phyloP scores from a whole-genome alignment of 2,888 invertebrate genomes.

The Perizoma flavofasciatum region DNA sequence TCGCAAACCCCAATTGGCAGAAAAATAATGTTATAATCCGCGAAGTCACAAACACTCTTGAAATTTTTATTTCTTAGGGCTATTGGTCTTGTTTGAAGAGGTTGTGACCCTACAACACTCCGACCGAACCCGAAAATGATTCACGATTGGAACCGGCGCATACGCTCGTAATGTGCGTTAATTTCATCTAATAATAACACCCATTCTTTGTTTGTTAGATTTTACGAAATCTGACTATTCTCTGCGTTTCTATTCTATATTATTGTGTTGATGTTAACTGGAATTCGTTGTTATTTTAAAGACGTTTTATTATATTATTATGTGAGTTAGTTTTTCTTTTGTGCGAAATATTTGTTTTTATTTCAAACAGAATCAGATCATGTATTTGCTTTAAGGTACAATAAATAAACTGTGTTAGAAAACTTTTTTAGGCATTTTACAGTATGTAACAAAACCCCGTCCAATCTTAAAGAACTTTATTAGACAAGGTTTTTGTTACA shows the following conservation, averaged over 20 bases:
- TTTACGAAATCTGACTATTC: constrained; percentile 71
- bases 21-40: too few species aligned
- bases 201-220: constrained; percentile 78
- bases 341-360: constrained; percentile 9
- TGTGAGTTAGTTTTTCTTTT: constrained; percentile 38
- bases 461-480: too few species aligned
- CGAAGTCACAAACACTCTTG: too few species aligned
- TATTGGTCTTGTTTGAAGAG: too few species aligned
- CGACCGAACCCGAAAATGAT: constrained; percentile 59
- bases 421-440: too few species aligned
- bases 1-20: too few species aligned
- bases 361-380: too few species aligned
- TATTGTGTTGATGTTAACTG: constrained; percentile 45
- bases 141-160: constrained; percentile 70
- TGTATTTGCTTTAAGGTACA: too few species aligned
- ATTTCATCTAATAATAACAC: constrained; percentile 82
- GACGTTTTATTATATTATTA: constrained; percentile 35
- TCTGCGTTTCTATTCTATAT: constrained; percentile 44
- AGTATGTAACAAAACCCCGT: too few species aligned
- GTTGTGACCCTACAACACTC: constrained; percentile 25
- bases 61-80: too few species aligned
- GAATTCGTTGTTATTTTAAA: constrained; percentile 17
- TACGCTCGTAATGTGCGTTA: constrained; percentile 79
- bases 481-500: too few species aligned
- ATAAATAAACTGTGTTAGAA: too few species aligned